Percentiles rank a stretch among this genome's conserved stretches.
Conservation (phyloP, 1,140 invertebrate genomes). For the Mizuhopecten yessoensis region DNA sequence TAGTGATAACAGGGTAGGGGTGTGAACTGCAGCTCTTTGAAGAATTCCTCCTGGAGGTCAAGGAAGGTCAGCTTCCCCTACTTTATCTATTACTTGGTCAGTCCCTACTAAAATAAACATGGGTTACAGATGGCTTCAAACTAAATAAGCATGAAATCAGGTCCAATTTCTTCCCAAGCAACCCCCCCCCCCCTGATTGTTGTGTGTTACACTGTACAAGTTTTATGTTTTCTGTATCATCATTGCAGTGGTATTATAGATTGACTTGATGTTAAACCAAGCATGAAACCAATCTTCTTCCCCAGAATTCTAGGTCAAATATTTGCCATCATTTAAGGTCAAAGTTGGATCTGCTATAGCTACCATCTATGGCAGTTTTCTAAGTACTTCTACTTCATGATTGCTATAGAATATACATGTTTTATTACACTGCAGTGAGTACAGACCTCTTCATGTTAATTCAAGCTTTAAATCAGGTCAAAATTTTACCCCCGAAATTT, state of each 20-base stretch:
- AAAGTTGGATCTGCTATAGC: too few relatives aligned
- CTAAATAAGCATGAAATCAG: conserved; percentile 23
- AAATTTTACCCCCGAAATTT: too few relatives aligned
- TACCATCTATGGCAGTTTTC: too few relatives aligned
- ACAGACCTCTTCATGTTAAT: too few relatives aligned
- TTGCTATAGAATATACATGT: too few relatives aligned
- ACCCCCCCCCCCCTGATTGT: too few relatives aligned
- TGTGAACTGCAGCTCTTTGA: not conserved
- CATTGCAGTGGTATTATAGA: too few relatives aligned
- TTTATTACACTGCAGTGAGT: too few relatives aligned
- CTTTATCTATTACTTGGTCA: not conserved
- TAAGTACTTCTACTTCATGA: too few relatives aligned
- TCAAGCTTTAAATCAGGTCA: too few relatives aligned
- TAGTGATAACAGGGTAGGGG: not conserved
- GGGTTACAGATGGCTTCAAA: not conserved
- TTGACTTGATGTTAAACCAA: too few relatives aligned
- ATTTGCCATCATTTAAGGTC: not conserved
- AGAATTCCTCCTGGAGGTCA: not conserved
- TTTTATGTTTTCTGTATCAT: not conserved
- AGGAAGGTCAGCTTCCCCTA: not conserved
- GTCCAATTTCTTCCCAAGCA: not conserved
- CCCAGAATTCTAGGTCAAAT: not conserved
- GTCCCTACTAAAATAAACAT: not conserved
- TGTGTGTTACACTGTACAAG: not conserved
- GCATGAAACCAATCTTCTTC: not conserved